Conservation (phyloP, 2,113 vertebrate species). For the Salvator merianae region DNA sequence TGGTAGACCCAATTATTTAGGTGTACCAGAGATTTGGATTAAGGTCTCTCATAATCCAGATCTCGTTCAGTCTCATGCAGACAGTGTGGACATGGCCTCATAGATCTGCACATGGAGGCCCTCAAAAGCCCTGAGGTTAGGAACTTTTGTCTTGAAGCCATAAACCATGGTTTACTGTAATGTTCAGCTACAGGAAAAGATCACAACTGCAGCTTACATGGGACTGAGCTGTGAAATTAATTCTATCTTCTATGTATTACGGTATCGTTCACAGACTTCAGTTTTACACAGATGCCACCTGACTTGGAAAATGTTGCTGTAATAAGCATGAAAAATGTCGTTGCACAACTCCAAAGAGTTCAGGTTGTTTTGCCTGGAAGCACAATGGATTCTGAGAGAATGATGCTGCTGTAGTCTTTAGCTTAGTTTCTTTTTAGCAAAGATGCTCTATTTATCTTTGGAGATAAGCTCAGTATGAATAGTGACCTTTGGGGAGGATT, state of each 20-base stretch:
- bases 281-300: slow-evolving; percentile 70
- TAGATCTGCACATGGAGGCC: too few species aligned
- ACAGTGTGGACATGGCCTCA: too few species aligned
- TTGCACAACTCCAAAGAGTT: slow-evolving; percentile 52
- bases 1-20: too few species aligned
- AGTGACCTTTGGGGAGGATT: neutral
- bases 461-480: slow-evolving; percentile 40
- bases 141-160: neutral
- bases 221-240: neutral
- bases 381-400: slow-evolving; percentile 71
- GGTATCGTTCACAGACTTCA: slow-evolving; percentile 45
- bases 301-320: slow-evolving; percentile 68
- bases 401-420: slow-evolving; percentile 68
- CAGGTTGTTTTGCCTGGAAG: slow-evolving; percentile 68
- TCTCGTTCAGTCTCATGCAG: too few species aligned
- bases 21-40: too few species aligned
- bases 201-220: slow-evolving; percentile 55
- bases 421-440: slow-evolving; percentile 69
- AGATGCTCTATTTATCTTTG: slow-evolving; percentile 58
- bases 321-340: slow-evolving; percentile 76
- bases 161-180: neutral
- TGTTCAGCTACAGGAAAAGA: neutral
- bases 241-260: too few species aligned
- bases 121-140: too few species aligned
- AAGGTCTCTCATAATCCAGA: too few species aligned